Base-by-base conservation (phyloP, 1,140 invertebrate species). In the Apis laboriosa region DNA sequence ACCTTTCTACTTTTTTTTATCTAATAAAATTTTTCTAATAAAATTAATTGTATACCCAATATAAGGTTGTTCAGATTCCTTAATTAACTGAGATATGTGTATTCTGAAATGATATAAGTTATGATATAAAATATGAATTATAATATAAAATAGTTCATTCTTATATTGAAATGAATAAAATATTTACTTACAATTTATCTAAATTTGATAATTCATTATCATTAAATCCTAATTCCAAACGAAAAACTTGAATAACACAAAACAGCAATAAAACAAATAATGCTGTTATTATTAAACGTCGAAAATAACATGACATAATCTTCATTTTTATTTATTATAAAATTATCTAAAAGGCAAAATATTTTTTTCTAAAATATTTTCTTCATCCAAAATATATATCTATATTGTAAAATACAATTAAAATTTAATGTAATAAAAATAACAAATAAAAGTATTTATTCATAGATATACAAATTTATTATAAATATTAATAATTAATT, bases 141-240 rank as follows among this genome's bases (percentile, higher is more conserved):
- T 5, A n/a, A 66, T 67, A 17, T 66, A 53, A 83, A 43, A 76
- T 63, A 60, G 34, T 9, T 67, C 34, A 83, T 61, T 75, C 56
- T 58, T 55, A 74, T 3, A 73, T 28, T 19, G 58, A 55, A 58
- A 75, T 0, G 21, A 77, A 58, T 28, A 68, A 66, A 67, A 73
- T 64, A 9, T n/a, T 56, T 63, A 88, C 92, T 92, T 67, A 94
- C 93, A 94, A 86, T 81, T 93, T 94, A 24, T 92, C 90, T 55
- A 88, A 64, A 77, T 93, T 92, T 13, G 90, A 86, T 9, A 92
- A 49, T 58, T 93, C 90, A 56, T 81, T 64, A 17, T 92, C 90
- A 72, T 84, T 89, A 15, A 89, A 90, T 66, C 80, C 75, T 13
- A 90, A 55, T 72, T 92, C 90, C 5, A 84, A 89, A 81, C 85